Base-by-base conservation (phyloP, 2,113 vertebrate genomes). In the Cyrtonyx montezumae region DNA sequence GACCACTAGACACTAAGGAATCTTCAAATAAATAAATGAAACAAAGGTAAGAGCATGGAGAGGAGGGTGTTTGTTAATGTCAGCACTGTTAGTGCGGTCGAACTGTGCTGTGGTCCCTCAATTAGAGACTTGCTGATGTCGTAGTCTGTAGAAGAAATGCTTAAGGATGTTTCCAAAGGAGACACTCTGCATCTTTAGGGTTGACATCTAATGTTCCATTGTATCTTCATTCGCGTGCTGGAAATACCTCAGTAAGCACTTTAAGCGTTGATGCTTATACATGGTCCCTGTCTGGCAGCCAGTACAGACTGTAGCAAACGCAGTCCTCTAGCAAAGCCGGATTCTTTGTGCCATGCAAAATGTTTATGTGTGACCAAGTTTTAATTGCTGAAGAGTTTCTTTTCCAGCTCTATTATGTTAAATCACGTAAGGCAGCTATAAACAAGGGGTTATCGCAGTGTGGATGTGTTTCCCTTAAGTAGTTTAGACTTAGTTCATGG, bases 51-150 rank as follows among this genome's bases (percentile, higher is more conserved):
- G 61, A 53, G 6, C 11, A 3, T 20, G 13, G 20, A 49, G 19
- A 61, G 6, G 4, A 4, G 43, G 16, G 4, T 6, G 19, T 26
- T 32, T 86, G 36, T 22, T 36, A 30, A 5, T 43, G 49, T 59
- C 3, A 12, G 16, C 26, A 53, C 26, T 16, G 26, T 26, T 15
- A 53, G 26, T 53, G 51, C 45, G n/a, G 30, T 74, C 1, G 0
- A 76, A 90, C 32, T 67, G 28, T 59, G 18, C 21, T 46, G 8
- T 46, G 5, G 25, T 81, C 21, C 34, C 86, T 79, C 63, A 68
- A 49, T 37, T 76, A 59, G 80, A 88, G 37, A 59, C 14, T 79
- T 75, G 8, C 42, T 75, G 20, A 75, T 63, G 28, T 23, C 43
- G 75, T 79, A n/a, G 12, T 16, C 28, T 65, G 37, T 55, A 70